Evolutionary conservation across 2,797 vertebrate genomes (phyloP).

Genomic region (Enteromius anoplus): DNA sequence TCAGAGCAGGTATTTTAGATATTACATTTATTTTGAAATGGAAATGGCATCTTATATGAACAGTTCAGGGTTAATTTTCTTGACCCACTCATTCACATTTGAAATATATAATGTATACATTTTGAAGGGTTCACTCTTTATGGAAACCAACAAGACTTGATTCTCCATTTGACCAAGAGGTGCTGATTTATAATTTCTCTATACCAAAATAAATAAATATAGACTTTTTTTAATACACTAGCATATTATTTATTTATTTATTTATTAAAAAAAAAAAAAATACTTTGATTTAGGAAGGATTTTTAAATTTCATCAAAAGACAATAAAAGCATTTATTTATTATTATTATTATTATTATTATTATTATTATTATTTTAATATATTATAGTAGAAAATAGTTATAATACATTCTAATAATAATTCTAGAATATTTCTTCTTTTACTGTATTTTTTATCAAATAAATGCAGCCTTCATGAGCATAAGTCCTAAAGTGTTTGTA

Average conservation of each 20-base stretch:
- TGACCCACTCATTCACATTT: neutral
- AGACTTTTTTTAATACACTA: neutral
- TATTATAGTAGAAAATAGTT: neutral
- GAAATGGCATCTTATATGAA: conserved; percentile 7
- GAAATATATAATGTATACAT: neutral
- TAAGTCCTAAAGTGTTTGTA: neutral
- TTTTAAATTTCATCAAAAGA: neutral
- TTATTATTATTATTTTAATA: too few relatives aligned
- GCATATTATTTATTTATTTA: neutral
- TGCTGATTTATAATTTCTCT: neutral
- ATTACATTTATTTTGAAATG: neutral
- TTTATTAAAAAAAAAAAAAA: too few relatives aligned
- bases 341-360: too few relatives aligned
- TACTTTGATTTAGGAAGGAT: neutral
- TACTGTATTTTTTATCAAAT: neutral
- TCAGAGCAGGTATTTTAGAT: neutral
- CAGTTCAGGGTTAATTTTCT: neutral
- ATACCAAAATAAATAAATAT: neutral
- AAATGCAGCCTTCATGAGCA: neutral
- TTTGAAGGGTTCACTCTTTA: neutral
- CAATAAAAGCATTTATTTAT: neutral
- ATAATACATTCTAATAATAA: neutral
- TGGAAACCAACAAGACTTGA: neutral
- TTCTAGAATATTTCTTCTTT: neutral
- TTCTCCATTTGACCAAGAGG: neutral